A percentile compares a stretch with the other conserved stretches of the same genome.
phyloP scores from a whole-genome alignment of 2,113 vertebrate genomes.

The Calypte anna region DNA sequence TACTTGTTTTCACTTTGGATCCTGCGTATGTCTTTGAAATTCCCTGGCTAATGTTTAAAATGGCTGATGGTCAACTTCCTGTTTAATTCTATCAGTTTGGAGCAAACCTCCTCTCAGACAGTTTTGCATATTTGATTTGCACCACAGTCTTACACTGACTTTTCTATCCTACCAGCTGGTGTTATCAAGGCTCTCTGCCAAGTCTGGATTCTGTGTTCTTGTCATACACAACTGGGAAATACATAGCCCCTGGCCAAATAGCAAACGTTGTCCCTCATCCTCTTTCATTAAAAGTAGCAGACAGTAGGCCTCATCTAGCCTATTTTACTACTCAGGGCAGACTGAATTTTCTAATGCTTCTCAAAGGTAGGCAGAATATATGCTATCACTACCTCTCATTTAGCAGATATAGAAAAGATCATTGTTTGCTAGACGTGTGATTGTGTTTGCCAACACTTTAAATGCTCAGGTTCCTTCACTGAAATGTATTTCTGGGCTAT shows the following conservation, averaged over 20 bases:
- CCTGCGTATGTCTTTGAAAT: background rate
- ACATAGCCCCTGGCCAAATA: background rate
- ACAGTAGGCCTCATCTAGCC: background rate
- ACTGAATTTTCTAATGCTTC: background rate
- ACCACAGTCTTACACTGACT: background rate
- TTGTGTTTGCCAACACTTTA: background rate
- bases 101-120: background rate
- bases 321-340: background rate
- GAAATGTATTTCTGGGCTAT: background rate
- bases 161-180: background rate
- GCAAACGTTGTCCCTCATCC: background rate
- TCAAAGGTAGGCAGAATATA: background rate
- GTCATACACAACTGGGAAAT: background rate
- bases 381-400: background rate
- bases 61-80: background rate
- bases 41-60: background rate
- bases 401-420: background rate
- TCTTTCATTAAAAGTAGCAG: background rate
- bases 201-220: background rate
- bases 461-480: background rate
- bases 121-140: background rate
- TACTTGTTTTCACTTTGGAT: background rate
- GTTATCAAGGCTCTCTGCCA: background rate
- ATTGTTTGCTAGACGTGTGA: background rate
- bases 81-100: background rate